Evolutionary conservation across 2,888 invertebrate genomes (phyloP).

Genomic region (Microplitis manilae): DNA sequence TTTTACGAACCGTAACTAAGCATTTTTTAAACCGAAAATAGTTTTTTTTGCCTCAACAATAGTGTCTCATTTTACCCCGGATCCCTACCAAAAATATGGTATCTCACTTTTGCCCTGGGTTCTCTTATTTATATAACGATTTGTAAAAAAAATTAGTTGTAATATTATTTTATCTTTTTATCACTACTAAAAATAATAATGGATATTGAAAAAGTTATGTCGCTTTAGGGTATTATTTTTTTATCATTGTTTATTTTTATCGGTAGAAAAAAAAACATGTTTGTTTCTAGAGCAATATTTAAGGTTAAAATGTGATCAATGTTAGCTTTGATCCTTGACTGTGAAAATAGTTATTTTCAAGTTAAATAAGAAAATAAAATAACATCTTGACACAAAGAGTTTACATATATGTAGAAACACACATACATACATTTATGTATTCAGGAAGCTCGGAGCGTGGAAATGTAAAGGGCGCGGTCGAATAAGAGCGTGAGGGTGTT

Average conservation of each 20-base stretch:
- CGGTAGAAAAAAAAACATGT: neutral
- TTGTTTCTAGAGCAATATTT: neutral
- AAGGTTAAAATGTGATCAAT: neutral
- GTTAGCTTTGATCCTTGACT: slow-evolving; percentile 25
- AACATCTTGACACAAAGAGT: neutral
- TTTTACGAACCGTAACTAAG: too few relatives aligned
- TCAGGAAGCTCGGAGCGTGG: neutral
- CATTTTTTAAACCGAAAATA: too few relatives aligned
- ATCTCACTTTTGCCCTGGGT: too few relatives aligned
- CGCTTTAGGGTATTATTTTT: neutral
- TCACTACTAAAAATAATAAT: neutral
- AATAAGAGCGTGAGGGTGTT: slow-evolving; percentile 18
- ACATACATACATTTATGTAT: slow-evolving; percentile 18
- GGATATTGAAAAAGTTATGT: neutral
- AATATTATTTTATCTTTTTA: too few relatives aligned
- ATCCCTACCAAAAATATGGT: too few relatives aligned
- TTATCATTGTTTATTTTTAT: neutral
- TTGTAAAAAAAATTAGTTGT: too few relatives aligned
- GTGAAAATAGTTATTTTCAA: slow-evolving; percentile 31
- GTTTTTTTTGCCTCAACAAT: too few relatives aligned
- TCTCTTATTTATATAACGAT: too few relatives aligned
- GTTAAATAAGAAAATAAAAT: slow-evolving; percentile 7
- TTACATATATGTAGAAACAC: slow-evolving; percentile 2
- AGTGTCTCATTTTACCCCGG: too few relatives aligned
- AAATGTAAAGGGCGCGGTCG: slow-evolving; percentile 24